A percentile compares a stretch with the other conserved stretches of the same genome.
Conservation (phyloP, 2,113 vertebrate genomes). For the Trogon surrucura region DNA sequence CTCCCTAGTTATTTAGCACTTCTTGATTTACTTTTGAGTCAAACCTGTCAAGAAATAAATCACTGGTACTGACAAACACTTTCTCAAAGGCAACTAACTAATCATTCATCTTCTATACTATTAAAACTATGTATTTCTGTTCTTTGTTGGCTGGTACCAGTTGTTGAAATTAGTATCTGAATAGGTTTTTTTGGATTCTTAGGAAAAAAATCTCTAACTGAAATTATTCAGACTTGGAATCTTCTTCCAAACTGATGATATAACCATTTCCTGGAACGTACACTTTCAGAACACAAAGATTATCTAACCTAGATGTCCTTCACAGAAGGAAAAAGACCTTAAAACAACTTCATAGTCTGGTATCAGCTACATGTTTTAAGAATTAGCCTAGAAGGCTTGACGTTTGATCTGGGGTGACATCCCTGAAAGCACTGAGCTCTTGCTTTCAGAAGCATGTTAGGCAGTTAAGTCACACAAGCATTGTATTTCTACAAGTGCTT, state of each 20-base stretch:
- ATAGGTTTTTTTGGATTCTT: not conserved
- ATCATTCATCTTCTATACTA: not conserved
- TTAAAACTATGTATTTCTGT: not conserved
- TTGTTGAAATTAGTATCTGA: not conserved
- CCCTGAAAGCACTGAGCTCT: not conserved
- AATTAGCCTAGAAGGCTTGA: not conserved
- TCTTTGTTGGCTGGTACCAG: not conserved
- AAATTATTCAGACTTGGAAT: not conserved
- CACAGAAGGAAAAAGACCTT: not conserved
- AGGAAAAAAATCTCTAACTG: not conserved
- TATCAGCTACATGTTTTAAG: not conserved
- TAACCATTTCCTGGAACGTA: slow-evolving; percentile 24
- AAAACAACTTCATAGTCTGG: not conserved
- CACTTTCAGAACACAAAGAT: slow-evolving; percentile 6
- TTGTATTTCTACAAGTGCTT: not conserved
- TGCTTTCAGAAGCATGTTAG: not conserved
- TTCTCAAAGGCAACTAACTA: not conserved
- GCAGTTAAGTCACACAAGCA: not conserved
- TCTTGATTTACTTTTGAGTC: slow-evolving; percentile 6
- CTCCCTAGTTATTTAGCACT: not conserved
- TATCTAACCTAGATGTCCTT: slow-evolving; percentile 49
- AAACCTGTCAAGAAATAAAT: not conserved
- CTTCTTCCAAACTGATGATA: slow-evolving; percentile 21
- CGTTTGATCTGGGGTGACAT: not conserved
- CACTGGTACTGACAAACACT: not conserved